Evolutionary conservation across 2,888 invertebrate species (phyloP), one percentile per base, ranked within the genome.

Genomic region (Macaria notata): DNA sequence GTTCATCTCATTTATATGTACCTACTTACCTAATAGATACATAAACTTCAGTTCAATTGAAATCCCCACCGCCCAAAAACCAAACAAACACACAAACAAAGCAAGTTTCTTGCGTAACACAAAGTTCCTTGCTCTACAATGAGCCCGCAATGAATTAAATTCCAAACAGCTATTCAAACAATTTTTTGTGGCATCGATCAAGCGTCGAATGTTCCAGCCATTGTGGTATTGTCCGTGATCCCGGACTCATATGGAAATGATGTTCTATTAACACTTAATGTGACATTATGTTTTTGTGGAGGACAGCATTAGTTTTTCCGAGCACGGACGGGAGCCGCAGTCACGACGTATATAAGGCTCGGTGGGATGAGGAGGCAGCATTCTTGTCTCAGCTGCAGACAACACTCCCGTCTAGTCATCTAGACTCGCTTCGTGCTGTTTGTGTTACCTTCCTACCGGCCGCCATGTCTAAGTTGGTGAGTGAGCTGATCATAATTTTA

Each of bases 181-280:
- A 46, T 62, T 78, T 80, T 81, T 83, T 83, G 72, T 68, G 54
- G 54, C 36, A 76, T 78, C 72, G 72, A 74, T 77, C 72, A 39
- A 43, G 55, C 61, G 69, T 68, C 69, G 69, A 67, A 68, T 66
- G 65, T 67, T 66, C 64, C 55, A 68, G 64, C 72, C 51, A 72
- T 73, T 77, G 72, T 56, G 4, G 9, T 50, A 47, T 36, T 76
- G 69, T 61, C 66, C 69, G 69, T 80, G 78, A 86, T 86, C 84
- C 83, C 78, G 81, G 78, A 77, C 78, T 73, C 68, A 84, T 88
- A 88, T 88, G 86, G 86, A 80, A 78, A 86, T 86, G 80, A 83
- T 62, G 56, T 59, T 31, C 80, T 81, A 81, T 84, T 85, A 84
- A 76, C 73, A 71, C 69, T 80, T 89, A 89, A 89, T 88, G 89